Conservation (phyloP, 2,888 invertebrate genomes). For the Meteorus colon region DNA sequence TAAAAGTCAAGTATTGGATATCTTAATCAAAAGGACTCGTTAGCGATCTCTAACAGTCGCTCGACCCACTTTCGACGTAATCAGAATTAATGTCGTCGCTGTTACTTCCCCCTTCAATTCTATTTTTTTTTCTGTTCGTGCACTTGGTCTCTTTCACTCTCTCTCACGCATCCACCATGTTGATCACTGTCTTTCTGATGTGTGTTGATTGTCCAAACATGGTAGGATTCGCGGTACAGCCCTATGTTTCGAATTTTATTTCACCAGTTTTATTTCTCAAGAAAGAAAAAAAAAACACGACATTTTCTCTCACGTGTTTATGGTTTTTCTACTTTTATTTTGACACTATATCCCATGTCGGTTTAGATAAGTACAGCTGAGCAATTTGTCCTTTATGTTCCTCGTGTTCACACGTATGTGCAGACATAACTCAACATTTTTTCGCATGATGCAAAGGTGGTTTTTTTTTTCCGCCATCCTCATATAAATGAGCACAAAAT, state of each 20-base stretch:
- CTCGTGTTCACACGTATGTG: neutral
- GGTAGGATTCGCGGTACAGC: neutral
- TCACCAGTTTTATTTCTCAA: neutral
- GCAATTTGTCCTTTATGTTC: slow-evolving; percentile 20
- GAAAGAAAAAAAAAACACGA: neutral
- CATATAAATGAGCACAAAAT: slow-evolving; percentile 20
- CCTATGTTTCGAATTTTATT: neutral
- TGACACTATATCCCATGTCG: neutral
- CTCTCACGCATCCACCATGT: neutral
- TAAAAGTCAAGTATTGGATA: slow-evolving; percentile 39
- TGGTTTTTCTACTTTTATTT: slow-evolving; percentile 6
- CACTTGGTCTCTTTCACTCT: neutral
- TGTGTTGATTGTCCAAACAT: neutral
- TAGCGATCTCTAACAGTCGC: slow-evolving; percentile 42
- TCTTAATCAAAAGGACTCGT: slow-evolving; percentile 47
- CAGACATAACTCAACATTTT: neutral
- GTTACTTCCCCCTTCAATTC: neutral
- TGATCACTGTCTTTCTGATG: neutral
- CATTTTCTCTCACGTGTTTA: neutral
- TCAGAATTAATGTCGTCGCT: slow-evolving; percentile 26
- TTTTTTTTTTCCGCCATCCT: neutral
- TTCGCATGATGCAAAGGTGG: neutral
- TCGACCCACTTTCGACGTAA: slow-evolving; percentile 44
- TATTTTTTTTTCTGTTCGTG: neutral
- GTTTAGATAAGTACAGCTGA: slow-evolving; percentile 15